Base-by-base conservation (phyloP, 2,797 vertebrate genomes). In the Clarias pachynema region DNA sequence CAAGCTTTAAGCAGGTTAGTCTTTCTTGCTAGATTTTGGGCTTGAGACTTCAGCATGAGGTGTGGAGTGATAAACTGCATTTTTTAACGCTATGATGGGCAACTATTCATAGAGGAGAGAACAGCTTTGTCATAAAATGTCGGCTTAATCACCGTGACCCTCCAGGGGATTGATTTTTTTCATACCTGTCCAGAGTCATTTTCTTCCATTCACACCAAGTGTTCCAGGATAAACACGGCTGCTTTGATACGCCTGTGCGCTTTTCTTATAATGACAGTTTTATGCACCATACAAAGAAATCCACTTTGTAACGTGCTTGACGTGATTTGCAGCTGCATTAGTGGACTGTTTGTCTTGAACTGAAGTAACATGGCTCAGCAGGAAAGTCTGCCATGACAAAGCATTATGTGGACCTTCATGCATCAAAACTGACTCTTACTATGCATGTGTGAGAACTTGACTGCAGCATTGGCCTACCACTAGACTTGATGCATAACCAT, bases 141-240 rank as follows among this genome's bases (percentile, higher is more conserved):
- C 93, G 91, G 92, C 93, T 95, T 95, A 96, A 96, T 96, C 94
- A 93, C 94, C 94, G 92, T 95, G 95, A 95, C 94, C 95, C 94
- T 95, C 94, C 93, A 93, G 94, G 93, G 93, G 92, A 87, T 93
- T 92, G 90, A 94, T 94, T 95, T 95, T 93, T 83, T 83, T 82
- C 95, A 94, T 93, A 95, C 94, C 94, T 94, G 92, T 93, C 94
- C 93, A 82, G 89, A 91, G 91, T 93, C 91, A 90, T 92, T 91
- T 93, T 89, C 91, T 92, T 85, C 74, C 70, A 89, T 91, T 89
- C 86, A 83, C 88, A 89, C 85, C 89, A 82, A 90, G 87, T 89
- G 90, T 92, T 92, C 83, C 90, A 90, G 87, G 75, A 89, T 89
- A 86, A 87, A 89, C 88, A 87, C 88, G 75, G 89, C 75, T 83